Percentiles rank a stretch among this genome's conserved stretches.
Evolutionary conservation across 2,797 vertebrate genomes (phyloP).

Genomic region (Phoxinus dragarum): DNA sequence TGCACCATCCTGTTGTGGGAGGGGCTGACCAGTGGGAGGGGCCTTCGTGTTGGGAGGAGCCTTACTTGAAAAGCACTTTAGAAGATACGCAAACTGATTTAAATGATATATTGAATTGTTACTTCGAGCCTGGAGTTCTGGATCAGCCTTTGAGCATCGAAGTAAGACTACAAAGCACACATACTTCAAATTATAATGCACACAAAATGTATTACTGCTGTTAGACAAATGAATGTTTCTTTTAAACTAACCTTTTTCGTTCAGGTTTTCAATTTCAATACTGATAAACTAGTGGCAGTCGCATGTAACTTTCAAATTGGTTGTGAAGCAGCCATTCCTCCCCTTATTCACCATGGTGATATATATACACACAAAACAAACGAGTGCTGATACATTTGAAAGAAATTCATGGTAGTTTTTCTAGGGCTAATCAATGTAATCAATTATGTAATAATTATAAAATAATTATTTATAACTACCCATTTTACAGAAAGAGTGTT

Average conservation of each 20-base stretch:
- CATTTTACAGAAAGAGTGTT: not conserved
- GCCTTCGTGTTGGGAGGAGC: constrained; percentile 15
- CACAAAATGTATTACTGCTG: constrained; percentile 28
- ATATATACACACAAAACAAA: not conserved
- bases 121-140: not conserved
- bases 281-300: not conserved
- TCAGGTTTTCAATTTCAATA: constrained; percentile 6
- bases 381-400: not conserved
- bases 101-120: not conserved
- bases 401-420: not conserved
- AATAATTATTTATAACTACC: not conserved
- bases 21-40: constrained; percentile 12
- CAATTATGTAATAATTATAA: not conserved
- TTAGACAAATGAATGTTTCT: constrained; percentile 43
- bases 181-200: constrained; percentile 19
- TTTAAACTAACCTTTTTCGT: not conserved
- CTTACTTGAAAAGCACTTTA: constrained; percentile 52
- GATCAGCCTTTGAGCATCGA: constrained; percentile 17
- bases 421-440: not conserved
- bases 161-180: constrained; percentile 30
- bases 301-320: not conserved
- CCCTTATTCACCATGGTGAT: not conserved
- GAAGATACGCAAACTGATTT: constrained; percentile 7
- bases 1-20: constrained; percentile 3
- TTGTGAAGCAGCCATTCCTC: not conserved